Evolutionary conservation across 2,797 vertebrate genomes (phyloP).

Genomic region (Heteromormyrus szaboi): DNA sequence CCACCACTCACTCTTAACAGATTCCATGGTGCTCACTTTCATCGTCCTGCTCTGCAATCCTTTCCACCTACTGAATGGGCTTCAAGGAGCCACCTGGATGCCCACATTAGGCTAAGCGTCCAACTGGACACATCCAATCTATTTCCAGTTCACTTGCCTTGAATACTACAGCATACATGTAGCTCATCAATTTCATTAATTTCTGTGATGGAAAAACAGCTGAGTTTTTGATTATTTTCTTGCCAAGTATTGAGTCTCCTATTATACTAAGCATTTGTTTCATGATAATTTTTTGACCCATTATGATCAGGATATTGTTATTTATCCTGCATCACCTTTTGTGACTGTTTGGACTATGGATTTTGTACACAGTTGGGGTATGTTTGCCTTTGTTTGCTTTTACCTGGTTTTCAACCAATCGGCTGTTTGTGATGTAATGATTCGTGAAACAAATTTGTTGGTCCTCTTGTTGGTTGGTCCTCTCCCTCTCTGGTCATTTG

Average conservation of each 20-base stretch:
- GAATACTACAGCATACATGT: neutral
- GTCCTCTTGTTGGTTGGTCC: neutral
- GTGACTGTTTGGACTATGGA: neutral
- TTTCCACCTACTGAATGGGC: neutral
- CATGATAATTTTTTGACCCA: neutral
- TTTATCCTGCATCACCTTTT: neutral
- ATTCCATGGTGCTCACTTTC: neutral
- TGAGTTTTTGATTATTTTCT: neutral
- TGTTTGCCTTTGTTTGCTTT: neutral
- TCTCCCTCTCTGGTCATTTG: neutral
- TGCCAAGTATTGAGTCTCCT: too few species aligned
- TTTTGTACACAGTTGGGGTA: neutral
- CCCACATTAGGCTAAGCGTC: neutral
- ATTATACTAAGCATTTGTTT: neutral
- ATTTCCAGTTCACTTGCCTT: neutral
- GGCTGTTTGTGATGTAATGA: neutral
- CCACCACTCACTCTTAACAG: neutral
- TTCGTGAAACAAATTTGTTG: neutral
- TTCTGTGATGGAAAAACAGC: neutral
- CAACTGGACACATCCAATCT: neutral
- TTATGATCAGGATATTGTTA: neutral
- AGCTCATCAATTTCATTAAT: neutral
- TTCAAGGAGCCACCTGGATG: neutral
- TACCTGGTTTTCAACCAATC: neutral
- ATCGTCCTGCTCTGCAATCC: neutral